Conservation (phyloP, 2,888 invertebrate species). For the Pasiphila rectangulata region DNA sequence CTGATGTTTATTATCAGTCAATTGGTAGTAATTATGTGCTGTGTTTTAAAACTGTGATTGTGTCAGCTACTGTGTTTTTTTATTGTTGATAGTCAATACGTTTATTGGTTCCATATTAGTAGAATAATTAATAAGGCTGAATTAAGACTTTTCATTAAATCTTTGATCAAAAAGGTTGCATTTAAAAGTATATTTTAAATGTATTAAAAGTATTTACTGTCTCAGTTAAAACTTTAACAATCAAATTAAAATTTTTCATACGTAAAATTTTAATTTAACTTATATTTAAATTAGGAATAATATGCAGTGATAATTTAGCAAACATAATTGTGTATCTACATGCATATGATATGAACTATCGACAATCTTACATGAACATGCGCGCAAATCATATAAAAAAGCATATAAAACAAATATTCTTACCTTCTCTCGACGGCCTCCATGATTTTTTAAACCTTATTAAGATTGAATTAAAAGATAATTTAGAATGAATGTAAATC, state of each 20-base stretch:
- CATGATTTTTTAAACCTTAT: slow-evolving; percentile 10
- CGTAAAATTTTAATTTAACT: too few species aligned
- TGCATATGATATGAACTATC: slow-evolving; percentile 27
- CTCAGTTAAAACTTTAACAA: neutral
- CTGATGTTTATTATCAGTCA: too few species aligned
- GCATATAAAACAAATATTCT: slow-evolving; percentile 40
- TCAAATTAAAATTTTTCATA: too few species aligned
- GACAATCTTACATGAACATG: slow-evolving; percentile 43
- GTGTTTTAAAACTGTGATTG: neutral
- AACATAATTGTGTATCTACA: slow-evolving; percentile 25
- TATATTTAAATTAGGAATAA: neutral
- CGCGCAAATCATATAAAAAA: slow-evolving; percentile 55
- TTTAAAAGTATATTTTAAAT: neutral
- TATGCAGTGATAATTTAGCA: slow-evolving; percentile 18
- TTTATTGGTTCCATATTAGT: too few species aligned
- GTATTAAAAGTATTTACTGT: neutral
- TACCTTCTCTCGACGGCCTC: slow-evolving; percentile 41
- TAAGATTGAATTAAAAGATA: slow-evolving; percentile 36
- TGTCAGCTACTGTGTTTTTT: slow-evolving; percentile 6
- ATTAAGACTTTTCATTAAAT: too few species aligned
- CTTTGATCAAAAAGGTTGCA: neutral
- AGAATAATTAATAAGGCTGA: too few species aligned
- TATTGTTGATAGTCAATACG: too few species aligned
- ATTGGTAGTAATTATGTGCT: too few species aligned
- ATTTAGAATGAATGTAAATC: slow-evolving; percentile 50